Evolutionary conservation across 2,797 vertebrate genomes (phyloP).

Genomic region (Chaenodraco wilsoni): DNA sequence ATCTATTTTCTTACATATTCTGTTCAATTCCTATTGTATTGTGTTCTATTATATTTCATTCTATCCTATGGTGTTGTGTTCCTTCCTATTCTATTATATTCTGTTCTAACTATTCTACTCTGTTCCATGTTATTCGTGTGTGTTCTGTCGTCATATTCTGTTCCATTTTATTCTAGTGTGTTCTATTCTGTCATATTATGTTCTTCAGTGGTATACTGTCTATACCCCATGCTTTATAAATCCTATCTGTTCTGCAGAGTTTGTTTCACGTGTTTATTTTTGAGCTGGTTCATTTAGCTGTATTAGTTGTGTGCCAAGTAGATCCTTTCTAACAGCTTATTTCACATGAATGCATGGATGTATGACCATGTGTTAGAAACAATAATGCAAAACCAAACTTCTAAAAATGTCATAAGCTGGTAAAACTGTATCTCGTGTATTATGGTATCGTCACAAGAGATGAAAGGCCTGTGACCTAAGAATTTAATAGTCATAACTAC

Average conservation of each 20-base stretch:
- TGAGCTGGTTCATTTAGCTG: neutral
- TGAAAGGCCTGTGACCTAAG: neutral
- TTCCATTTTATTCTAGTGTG: too few species aligned
- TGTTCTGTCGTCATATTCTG: too few species aligned
- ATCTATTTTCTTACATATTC: neutral
- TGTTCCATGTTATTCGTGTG: neutral
- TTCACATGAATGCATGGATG: neutral
- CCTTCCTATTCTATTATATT: neutral
- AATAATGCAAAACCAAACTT: slow-evolving; percentile 1
- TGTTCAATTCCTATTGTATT: neutral
- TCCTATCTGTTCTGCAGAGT: neutral
- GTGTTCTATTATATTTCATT: neutral
- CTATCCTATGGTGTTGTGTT: neutral
- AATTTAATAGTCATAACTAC: too few species aligned
- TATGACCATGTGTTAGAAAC: neutral
- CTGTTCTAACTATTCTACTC: neutral
- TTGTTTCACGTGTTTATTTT: neutral
- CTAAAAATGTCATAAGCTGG: neutral
- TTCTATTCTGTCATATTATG: too few species aligned
- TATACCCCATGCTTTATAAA: too few species aligned
- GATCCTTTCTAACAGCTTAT: neutral
- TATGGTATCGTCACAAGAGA: neutral
- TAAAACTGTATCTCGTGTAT: neutral
- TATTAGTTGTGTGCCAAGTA: neutral
- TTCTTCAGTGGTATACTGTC: too few species aligned